Conservation (phyloP, 2,888 invertebrate genomes). For the Athrips mouffetella region DNA sequence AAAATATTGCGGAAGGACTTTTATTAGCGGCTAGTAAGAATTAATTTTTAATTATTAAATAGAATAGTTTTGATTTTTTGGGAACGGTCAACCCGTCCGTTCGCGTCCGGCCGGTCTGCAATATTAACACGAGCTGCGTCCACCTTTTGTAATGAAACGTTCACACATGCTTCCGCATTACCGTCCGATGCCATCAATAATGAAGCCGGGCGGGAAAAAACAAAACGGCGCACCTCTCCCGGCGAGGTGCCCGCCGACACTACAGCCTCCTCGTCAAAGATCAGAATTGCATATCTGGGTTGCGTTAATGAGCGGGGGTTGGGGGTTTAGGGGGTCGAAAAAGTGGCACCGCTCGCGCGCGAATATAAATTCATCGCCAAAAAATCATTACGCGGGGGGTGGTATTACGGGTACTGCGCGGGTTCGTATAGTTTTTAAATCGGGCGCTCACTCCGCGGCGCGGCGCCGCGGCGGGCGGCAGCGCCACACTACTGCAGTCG, state of each 20-base stretch:
- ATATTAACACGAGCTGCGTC: conserved; percentile 76
- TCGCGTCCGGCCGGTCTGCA: conserved; percentile 75
- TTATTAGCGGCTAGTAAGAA: conserved; percentile 48
- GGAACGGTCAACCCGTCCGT: conserved; percentile 73
- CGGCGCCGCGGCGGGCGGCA: conserved; percentile 67
- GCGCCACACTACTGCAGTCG: conserved; percentile 55
- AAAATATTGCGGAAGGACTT: conserved; percentile 34
- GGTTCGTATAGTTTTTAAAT: conserved; percentile 77
- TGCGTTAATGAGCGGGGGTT: conserved; percentile 80
- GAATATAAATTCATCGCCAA: conserved; percentile 89
- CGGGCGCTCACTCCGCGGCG: conserved; percentile 72
- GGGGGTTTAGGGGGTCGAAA: conserved; percentile 71
- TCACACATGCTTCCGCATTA: conserved; percentile 79
- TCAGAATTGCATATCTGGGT: conserved; percentile 83
- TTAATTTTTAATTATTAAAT: conserved; percentile 33
- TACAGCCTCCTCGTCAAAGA: conserved; percentile 80
- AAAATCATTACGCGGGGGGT: conserved; percentile 91
- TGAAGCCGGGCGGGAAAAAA: conserved; percentile 79
- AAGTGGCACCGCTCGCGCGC: conserved; percentile 81
- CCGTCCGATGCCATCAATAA: conserved; percentile 79
- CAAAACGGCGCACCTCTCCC: conserved; percentile 76
- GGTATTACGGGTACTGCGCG: conserved; percentile 81
- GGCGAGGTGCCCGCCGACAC: conserved; percentile 76
- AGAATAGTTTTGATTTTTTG: conserved; percentile 55
- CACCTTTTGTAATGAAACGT: conserved; percentile 79